Evolutionary conservation across 2,113 vertebrate species (phyloP).

Genomic region (Megaceryle torquata): DNA sequence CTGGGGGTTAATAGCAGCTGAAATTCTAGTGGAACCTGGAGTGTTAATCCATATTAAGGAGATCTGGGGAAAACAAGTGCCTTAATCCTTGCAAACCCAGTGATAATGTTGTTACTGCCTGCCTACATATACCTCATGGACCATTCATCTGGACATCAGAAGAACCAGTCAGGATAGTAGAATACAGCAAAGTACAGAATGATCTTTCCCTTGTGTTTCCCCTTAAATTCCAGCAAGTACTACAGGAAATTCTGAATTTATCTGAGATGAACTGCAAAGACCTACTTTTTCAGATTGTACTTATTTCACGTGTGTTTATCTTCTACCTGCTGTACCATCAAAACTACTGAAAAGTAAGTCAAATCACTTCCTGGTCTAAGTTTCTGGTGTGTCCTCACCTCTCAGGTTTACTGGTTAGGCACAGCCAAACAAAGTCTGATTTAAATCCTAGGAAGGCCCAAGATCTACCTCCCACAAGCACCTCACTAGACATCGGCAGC

Average conservation of each 20-base stretch:
- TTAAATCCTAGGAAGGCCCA: not conserved
- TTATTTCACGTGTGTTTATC: not conserved
- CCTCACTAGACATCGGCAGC: not conserved
- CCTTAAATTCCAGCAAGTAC: not conserved
- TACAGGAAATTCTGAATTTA: not conserved
- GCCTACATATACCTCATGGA: not conserved
- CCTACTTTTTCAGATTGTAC: not conserved
- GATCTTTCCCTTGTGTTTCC: not conserved
- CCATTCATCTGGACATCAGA: not conserved
- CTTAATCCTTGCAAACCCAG: not conserved
- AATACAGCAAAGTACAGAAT: not conserved
- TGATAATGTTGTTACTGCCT: not conserved
- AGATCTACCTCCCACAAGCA: not conserved
- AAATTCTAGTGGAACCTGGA: slow-evolving; percentile 14
- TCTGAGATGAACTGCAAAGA: not conserved
- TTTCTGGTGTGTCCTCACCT: not conserved
- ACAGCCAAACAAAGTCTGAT: not conserved
- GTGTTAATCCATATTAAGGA: slow-evolving; percentile 27
- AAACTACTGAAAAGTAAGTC: not conserved
- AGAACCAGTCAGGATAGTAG: not conserved
- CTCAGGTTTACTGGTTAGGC: not conserved
- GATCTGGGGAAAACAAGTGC: not conserved
- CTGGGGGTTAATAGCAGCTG: not conserved
- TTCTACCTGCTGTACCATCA: not conserved
- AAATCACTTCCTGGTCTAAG: not conserved